phyloP scores from a whole-genome alignment of 2,888 invertebrate genomes.

The Clanis bilineata region DNA sequence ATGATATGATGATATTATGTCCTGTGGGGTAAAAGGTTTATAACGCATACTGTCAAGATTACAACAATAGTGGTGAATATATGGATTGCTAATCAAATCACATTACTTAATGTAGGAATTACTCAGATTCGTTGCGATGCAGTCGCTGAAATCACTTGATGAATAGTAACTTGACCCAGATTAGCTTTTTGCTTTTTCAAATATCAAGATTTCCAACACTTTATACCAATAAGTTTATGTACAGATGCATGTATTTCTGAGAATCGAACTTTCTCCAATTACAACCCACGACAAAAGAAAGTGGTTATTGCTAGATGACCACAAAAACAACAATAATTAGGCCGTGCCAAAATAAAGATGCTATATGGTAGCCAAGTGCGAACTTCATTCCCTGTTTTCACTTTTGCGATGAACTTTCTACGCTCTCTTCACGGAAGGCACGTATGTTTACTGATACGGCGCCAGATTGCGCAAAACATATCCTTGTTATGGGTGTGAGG shows the following conservation, averaged over 20 bases:
- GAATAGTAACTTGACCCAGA: too few species aligned
- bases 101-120: too few species aligned
- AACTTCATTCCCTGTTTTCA: slow-evolving; percentile 42
- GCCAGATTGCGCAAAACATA: slow-evolving; percentile 18
- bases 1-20: too few species aligned
- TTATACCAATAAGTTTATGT: background rate
- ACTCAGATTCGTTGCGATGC: too few species aligned
- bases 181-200: too few species aligned
- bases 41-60: too few species aligned
- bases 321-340: background rate
- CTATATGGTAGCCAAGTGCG: slow-evolving; percentile 1
- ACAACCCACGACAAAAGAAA: slow-evolving; percentile 11
- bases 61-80: too few species aligned
- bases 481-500: background rate
- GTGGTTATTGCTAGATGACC: slow-evolving; percentile 10
- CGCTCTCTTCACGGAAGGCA: slow-evolving; percentile 48
- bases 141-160: too few species aligned
- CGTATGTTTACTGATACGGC: slow-evolving; percentile 30
- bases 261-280: slow-evolving; percentile 6
- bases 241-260: background rate
- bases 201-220: background rate
- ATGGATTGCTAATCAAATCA: too few species aligned
- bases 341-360: slow-evolving; percentile 10
- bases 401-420: slow-evolving; percentile 66
- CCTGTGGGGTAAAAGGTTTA: too few species aligned